phyloP scores from a whole-genome alignment of 2,113 vertebrate species.

The Saimiri boliviensis region DNA sequence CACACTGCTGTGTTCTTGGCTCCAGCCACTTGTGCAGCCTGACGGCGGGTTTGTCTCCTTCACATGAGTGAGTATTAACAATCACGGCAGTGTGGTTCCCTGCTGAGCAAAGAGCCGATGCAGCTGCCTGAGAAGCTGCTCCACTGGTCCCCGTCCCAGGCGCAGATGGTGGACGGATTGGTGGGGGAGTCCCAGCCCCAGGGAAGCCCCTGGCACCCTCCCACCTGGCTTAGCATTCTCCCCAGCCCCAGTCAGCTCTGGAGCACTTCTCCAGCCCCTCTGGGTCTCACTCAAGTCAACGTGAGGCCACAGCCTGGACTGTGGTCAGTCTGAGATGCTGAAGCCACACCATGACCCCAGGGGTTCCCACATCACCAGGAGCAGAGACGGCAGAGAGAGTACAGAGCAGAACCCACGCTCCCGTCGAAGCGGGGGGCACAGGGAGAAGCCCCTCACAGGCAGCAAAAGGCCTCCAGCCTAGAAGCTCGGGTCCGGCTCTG shows the following conservation, averaged over 20 bases:
- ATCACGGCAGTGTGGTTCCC: fast-evolving
- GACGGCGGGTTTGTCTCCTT: fast-evolving
- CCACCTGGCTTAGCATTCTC: neutral
- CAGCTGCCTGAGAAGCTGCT: neutral
- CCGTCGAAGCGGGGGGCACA: fast-evolving
- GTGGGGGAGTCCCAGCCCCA: neutral
- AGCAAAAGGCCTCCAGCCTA: neutral
- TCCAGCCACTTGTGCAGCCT: neutral
- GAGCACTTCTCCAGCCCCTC: neutral
- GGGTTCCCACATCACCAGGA: fast-evolving
- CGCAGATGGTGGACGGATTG: neutral
- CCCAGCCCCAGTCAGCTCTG: too few species aligned
- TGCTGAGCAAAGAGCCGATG: neutral
- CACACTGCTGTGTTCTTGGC: fast-evolving
- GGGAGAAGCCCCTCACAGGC: fast-evolving
- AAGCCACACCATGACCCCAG: neutral
- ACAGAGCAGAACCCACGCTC: neutral
- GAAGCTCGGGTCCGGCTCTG: neutral
- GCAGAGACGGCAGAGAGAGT: neutral
- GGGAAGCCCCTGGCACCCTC: neutral
- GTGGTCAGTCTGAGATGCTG: neutral
- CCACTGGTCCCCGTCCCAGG: fast-evolving
- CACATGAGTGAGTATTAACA: neutral
- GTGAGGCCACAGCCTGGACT: neutral
- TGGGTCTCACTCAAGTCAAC: neutral